A percentile compares a stretch with the other conserved stretches of the same genome.
Evolutionary conservation across 2,888 invertebrate species (phyloP).

Genomic region (Lasioglossum morio): DNA sequence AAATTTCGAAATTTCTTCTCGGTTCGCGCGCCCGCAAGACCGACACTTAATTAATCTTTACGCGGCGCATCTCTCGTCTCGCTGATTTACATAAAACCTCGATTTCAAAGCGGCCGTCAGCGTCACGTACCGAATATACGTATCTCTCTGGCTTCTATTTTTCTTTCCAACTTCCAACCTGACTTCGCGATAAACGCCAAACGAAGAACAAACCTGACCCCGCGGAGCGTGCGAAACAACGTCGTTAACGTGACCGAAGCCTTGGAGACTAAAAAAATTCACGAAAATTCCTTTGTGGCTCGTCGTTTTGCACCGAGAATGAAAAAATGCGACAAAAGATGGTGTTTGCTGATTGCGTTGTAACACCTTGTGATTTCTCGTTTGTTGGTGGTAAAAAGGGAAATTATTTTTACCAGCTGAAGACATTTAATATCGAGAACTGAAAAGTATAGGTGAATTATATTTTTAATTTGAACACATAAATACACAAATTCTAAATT

Average conservation of each 20-base stretch:
- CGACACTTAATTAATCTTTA: not conserved
- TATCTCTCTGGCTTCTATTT: not conserved
- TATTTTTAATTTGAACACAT: no score
- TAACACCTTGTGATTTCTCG: not conserved
- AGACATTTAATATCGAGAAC: not conserved
- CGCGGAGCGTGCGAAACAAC: not conserved
- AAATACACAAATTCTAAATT: not conserved
- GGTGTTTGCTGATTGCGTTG: not conserved
- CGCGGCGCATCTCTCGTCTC: not conserved
- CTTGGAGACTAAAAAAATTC: not conserved
- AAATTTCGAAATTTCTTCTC: constrained; percentile 2
- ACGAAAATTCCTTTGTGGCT: not conserved
- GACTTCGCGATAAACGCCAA: constrained; percentile 6
- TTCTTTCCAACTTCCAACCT: not conserved
- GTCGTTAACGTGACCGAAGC: not conserved
- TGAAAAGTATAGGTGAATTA: not conserved
- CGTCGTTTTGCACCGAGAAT: not conserved
- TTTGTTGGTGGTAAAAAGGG: not conserved
- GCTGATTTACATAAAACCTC: not conserved
- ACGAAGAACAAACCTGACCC: not conserved
- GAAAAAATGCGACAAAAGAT: not conserved
- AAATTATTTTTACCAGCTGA: not conserved
- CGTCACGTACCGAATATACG: constrained; percentile 1
- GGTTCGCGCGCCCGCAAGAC: not conserved
- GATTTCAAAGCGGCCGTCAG: not conserved